phyloP scores from a whole-genome alignment of 2,113 vertebrate species.

The Condylura cristata region DNA sequence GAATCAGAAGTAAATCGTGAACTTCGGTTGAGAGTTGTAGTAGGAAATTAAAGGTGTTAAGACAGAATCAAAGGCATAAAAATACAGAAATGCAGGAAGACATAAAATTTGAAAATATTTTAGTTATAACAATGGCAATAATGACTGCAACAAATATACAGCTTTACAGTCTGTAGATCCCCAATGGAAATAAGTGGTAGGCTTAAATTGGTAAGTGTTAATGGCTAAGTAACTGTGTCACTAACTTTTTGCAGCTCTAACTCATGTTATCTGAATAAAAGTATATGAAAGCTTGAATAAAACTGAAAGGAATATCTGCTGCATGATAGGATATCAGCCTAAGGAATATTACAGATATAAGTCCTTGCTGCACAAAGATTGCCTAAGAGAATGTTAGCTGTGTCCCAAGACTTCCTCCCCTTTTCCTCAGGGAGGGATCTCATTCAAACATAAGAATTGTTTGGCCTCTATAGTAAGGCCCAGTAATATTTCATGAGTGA shows the following conservation, averaged over 20 bases:
- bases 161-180: neutral
- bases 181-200: neutral
- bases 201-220: conserved; percentile 36
- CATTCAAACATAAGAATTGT: neutral
- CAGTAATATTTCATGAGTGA: conserved; percentile 46
- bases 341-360: neutral
- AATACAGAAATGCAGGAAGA: conserved; percentile 25
- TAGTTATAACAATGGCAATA: neutral
- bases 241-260: neutral
- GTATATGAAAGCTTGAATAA: neutral
- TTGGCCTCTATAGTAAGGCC: neutral
- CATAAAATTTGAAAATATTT: conserved; percentile 13
- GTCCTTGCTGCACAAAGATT: neutral
- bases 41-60: conserved; percentile 30
- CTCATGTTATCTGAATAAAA: neutral
- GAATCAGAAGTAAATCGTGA: conserved; percentile 40
- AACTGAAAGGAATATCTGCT: conserved; percentile 14
- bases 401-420: neutral
- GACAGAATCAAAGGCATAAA: neutral
- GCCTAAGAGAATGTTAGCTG: neutral
- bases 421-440: neutral
- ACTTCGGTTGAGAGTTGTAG: conserved; percentile 13
- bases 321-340: neutral
- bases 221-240: neutral
- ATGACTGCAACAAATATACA: conserved; percentile 28